Conservation (phyloP, 2,888 invertebrate species). For the Hirtodrosophila alboralis region DNA sequence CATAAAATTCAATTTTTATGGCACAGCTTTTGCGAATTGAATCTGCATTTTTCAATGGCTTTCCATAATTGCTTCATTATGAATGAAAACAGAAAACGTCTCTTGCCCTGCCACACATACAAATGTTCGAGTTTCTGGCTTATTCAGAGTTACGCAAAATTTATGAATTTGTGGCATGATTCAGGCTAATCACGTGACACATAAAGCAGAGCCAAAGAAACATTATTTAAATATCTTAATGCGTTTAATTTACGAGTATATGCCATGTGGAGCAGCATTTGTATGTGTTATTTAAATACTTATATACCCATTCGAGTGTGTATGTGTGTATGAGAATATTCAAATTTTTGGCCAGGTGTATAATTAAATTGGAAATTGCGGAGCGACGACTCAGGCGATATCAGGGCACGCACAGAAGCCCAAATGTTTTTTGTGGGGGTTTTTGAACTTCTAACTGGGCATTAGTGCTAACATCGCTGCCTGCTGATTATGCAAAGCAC, state of each 20-base stretch:
- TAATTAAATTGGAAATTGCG: slow-evolving; percentile 71
- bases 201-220: slow-evolving; percentile 43
- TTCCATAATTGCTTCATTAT: slow-evolving; percentile 44
- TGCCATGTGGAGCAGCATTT: slow-evolving; percentile 56
- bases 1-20: too few species aligned
- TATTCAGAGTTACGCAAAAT: slow-evolving; percentile 53
- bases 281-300: slow-evolving; percentile 3
- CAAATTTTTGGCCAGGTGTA: slow-evolving; percentile 71
- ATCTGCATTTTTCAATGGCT: slow-evolving; percentile 15
- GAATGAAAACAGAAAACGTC: slow-evolving; percentile 24
- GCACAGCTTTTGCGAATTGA: slow-evolving; percentile 3
- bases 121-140: slow-evolving; percentile 11
- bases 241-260: slow-evolving; percentile 72
- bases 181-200: slow-evolving; percentile 66
- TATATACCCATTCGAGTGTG: slow-evolving; percentile 1
- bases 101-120: slow-evolving; percentile 18
- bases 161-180: slow-evolving; percentile 75
- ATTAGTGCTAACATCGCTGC: slow-evolving; percentile 22
- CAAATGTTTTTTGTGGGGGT: slow-evolving; percentile 48
- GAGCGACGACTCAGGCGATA: slow-evolving; percentile 31
- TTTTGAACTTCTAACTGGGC: slow-evolving; percentile 40
- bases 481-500: slow-evolving; percentile 55
- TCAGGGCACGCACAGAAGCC: slow-evolving; percentile 56
- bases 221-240: slow-evolving; percentile 79
- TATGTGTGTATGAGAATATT: slow-evolving; percentile 49